These are phyloP conservation scores for Tragelaphus strepsiceros DNA, from an alignment of 2,113 vertebrate species.

Conservation along the genomic window DNA sequence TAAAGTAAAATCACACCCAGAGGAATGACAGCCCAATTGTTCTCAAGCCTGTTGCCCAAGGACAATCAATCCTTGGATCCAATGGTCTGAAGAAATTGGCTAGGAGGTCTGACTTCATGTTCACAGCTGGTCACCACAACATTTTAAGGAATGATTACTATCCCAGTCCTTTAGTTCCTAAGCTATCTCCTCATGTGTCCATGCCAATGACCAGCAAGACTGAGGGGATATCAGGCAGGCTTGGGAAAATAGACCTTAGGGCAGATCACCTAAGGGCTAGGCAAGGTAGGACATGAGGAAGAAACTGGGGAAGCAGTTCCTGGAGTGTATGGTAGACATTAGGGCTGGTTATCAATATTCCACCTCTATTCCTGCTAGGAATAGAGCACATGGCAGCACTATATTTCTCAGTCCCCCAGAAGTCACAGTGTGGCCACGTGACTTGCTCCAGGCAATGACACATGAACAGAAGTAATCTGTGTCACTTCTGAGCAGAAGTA, in stretches of 20 bases:
- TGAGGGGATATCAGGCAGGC: not conserved
- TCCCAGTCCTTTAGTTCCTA: not conserved
- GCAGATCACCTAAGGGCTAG: not conserved
- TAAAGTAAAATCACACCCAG: slow-evolving; percentile 61
- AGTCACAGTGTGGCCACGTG: not conserved
- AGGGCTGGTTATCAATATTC: not conserved
- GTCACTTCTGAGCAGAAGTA: not conserved
- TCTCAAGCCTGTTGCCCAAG: slow-evolving; percentile 44
- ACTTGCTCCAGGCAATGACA: not conserved
- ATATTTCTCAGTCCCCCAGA: not conserved
- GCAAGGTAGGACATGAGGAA: not conserved
- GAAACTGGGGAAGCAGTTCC: not conserved
- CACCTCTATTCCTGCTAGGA: not conserved
- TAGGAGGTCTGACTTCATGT: slow-evolving; percentile 18
- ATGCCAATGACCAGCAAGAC: not conserved
- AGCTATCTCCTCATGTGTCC: not conserved
- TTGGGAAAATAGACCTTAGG: not conserved
- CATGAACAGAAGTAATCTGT: not conserved
- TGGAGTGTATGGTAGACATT: not conserved
- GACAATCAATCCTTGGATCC: slow-evolving; percentile 53
- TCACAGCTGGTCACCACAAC: slow-evolving; percentile 16
- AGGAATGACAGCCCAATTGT: slow-evolving; percentile 35
- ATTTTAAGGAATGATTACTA: slow-evolving; percentile 43
- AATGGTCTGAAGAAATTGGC: slow-evolving; percentile 27
- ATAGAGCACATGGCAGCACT: not conserved